Evolutionary conservation across 2,113 vertebrate genomes (phyloP).

Genomic region (Scalopus aquaticus): DNA sequence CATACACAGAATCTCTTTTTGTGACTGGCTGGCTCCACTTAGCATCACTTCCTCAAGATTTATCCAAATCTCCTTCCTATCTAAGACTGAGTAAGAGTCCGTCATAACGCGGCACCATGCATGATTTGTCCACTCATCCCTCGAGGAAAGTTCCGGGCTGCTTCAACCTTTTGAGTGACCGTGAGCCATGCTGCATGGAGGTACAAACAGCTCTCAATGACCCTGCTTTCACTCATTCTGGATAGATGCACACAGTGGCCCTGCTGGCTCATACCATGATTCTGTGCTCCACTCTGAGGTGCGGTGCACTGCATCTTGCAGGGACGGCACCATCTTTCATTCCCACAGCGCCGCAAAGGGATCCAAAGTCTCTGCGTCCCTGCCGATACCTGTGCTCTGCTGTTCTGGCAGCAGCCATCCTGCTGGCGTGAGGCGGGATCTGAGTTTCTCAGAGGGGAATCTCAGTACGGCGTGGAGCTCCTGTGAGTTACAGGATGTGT

Average conservation of each 20-base stretch:
- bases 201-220: not conserved
- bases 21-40: not conserved
- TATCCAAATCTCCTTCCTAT: not conserved
- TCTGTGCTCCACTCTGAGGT: not conserved
- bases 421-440: not conserved
- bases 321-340: rapidly evolving
- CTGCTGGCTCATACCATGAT: not conserved
- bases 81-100: not conserved
- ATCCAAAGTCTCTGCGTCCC: not conserved
- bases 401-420: no score
- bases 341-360: no score
- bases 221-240: not conserved
- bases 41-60: not conserved
- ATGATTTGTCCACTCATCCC: not conserved
- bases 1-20: not conserved
- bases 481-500: not conserved
- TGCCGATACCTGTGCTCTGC: not conserved
- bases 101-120: rapidly evolving
- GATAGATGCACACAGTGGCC: not conserved
- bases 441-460: not conserved
- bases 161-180: not conserved
- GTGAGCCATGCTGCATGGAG: no score
- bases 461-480: not conserved
- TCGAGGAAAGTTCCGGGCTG: rapidly evolving
- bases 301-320: no score